A percentile compares a stretch with the other conserved stretches of the same genome.
phyloP scores from a whole-genome alignment of 2,113 vertebrate genomes.

The Centrocercus urophasianus region DNA sequence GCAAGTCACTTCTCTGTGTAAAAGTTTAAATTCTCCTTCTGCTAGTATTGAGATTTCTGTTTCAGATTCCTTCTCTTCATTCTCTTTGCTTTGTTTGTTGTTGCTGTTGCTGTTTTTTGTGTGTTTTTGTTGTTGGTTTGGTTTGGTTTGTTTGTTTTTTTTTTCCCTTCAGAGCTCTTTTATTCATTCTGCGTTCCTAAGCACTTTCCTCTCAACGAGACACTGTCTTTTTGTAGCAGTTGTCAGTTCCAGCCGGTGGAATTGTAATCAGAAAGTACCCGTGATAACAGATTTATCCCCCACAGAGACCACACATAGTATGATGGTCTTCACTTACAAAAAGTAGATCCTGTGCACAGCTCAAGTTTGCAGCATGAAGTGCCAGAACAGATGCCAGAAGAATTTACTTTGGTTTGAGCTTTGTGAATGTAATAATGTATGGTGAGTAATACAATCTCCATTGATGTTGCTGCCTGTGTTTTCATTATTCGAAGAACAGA shows the following conservation, averaged over 20 bases:
- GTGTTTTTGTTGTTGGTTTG: neutral
- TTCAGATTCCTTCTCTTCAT: neutral
- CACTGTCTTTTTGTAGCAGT: slow-evolving; percentile 16
- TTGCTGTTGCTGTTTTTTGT: neutral
- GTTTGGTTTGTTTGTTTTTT: neutral
- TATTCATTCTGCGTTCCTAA: slow-evolving; percentile 1
- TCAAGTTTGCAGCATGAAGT: slow-evolving; percentile 9
- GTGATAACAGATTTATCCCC: slow-evolving; percentile 38
- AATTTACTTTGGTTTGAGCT: neutral
- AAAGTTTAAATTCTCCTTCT: neutral
- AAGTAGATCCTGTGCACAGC: neutral
- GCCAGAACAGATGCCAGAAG: neutral
- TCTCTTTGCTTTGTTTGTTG: neutral
- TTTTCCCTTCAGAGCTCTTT: neutral
- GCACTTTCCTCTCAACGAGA: slow-evolving; percentile 48
- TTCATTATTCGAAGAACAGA: neutral
- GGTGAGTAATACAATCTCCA: neutral
- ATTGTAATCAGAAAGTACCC: slow-evolving; percentile 44
- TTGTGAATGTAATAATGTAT: slow-evolving; percentile 1
- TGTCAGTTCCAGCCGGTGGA: neutral
- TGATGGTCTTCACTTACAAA: neutral
- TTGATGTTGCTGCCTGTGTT: neutral
- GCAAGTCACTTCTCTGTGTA: neutral
- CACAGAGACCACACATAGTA: neutral
- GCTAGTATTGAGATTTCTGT: neutral